phyloP scores from a whole-genome alignment of 2,797 vertebrate genomes.

The Danio tinwini region DNA sequence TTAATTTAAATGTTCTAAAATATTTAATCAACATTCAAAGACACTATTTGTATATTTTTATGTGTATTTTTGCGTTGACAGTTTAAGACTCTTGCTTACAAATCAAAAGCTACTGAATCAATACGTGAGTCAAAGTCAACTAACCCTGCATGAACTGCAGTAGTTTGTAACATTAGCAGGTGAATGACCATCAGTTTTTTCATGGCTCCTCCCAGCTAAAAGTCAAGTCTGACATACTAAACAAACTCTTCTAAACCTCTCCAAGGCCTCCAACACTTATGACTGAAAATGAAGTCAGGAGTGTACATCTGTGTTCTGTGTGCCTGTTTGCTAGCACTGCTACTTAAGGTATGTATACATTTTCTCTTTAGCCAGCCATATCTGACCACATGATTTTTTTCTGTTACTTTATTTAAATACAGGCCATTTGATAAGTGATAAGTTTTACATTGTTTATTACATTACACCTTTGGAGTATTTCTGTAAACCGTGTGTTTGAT shows the following conservation, averaged over 20 bases:
- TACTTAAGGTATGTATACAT: conserved; percentile 6
- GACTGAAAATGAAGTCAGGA: conserved; percentile 3
- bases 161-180: neutral
- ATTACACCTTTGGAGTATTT: too few relatives aligned
- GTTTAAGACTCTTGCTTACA: neutral
- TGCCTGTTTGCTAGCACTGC: neutral
- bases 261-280: neutral
- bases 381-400: neutral
- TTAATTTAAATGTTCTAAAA: too few relatives aligned
- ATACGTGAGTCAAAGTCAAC: too few relatives aligned
- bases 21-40: too few relatives aligned
- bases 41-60: neutral
- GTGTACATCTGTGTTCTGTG: conserved; percentile 17
- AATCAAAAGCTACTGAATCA: neutral
- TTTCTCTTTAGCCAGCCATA: neutral
- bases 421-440: too few relatives aligned
- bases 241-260: neutral
- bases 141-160: too few relatives aligned
- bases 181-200: conserved; percentile 19
- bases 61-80: neutral
- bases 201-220: conserved; percentile 17
- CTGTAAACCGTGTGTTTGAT: too few relatives aligned
- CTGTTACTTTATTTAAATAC: neutral
- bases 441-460: too few relatives aligned
- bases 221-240: neutral